Conservation (phyloP, 64 coral and sea anemone species). For the Trachythela sp. region DNA sequence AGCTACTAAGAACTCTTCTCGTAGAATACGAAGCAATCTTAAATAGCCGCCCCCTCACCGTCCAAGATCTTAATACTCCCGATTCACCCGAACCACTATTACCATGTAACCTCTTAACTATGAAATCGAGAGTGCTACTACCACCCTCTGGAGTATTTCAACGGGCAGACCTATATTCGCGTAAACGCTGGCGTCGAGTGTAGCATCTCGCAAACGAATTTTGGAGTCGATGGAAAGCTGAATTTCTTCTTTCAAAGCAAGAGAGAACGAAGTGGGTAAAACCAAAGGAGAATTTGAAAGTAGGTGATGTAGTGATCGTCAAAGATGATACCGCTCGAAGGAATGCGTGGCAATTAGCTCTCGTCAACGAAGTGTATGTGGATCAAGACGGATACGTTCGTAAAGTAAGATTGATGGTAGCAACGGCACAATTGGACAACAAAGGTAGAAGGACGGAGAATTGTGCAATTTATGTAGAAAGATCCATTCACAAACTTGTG, state of each 20-base stretch:
- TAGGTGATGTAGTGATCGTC: not conserved
- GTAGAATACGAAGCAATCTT: constrained; percentile 21
- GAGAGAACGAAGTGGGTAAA: not conserved
- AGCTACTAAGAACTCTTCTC: constrained; percentile 1
- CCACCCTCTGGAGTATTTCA: no score
- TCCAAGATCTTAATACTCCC: not conserved
- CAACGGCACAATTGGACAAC: no score
- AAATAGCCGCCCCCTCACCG: constrained; percentile 22
- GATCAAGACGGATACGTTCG: no score
- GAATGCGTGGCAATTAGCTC: not conserved
- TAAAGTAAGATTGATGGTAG: no score
- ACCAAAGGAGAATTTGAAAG: not conserved
- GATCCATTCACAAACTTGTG: no score
- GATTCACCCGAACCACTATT: not conserved
- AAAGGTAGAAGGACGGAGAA: no score
- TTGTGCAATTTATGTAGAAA: no score
- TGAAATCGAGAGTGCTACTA: no score
- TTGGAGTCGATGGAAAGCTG: not conserved
- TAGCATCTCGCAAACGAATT: no score
- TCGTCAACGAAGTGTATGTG: no score
- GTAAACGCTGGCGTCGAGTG: no score
- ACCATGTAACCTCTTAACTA: not conserved
- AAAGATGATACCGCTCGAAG: not conserved
- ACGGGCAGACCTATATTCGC: no score
- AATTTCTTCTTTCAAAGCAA: not conserved